Evolutionary conservation across 2,888 invertebrate species (phyloP), one percentile per base, ranked within the genome.

Genomic region (Eristalis tenax): DNA sequence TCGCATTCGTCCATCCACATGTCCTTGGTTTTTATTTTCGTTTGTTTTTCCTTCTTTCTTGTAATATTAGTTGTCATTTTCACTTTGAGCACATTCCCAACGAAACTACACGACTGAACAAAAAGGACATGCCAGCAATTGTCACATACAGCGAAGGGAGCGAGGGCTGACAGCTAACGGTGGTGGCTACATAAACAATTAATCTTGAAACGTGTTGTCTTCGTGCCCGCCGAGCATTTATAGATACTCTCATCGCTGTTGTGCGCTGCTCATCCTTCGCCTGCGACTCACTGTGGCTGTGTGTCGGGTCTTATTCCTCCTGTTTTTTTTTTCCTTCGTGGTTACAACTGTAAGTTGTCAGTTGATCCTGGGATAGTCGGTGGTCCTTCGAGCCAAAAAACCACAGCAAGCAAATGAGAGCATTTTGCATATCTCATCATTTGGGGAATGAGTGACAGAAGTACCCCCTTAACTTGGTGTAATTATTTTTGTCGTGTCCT

Each of bases 201-300:
- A 84, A 84, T 84, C 84, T 73, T 76, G 76, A 80, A 84, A 84
- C 71, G 80, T 80, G 80, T 80, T 80, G 80, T 84, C 71, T 75
- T 66, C 57, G 66, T 73, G 43, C 18, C 68, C 66, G 63, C 23
- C 73, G 70, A 75, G 65, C 74, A 75, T 75, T 80, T 66, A 73
- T 80, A 68, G 70, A 75, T 66, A 63, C 57, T 79, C 32, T 65
- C 69, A 61, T 56, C 32, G 70, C 18, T n/a, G 1, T 64, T 74
- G 63, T 28, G 28, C 28, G 28, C 28, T 28, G 28, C 28, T 28
- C 13, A 59, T 43, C 35, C 28, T 28, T 40, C 28, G 43, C 59
- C 22, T 10, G 22, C 18, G 22, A 61, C 40, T 56, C 38, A 8
- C 32, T 11, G 38, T 38, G 38, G 11, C 13, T 38, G 13, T 38